Evolutionary conservation across 64 coral and sea anemone genomes (phyloP).

Genomic region (Platygyra sinensis): DNA sequence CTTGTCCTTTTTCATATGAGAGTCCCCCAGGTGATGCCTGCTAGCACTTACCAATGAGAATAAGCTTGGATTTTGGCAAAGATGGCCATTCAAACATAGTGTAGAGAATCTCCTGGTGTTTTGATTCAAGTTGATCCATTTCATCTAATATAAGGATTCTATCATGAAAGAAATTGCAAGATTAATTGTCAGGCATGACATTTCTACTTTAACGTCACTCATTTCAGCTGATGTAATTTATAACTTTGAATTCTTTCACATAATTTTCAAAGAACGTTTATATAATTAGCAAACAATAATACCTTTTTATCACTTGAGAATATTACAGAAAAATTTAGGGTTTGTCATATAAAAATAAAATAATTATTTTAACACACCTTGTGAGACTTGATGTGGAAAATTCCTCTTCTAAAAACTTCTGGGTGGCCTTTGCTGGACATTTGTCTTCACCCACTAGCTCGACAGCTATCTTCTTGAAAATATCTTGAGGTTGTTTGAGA

Average conservation of each 20-base stretch:
- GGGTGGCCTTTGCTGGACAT: slow-evolving; percentile 66
- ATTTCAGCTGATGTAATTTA: too few species aligned
- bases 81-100: slow-evolving; percentile 99
- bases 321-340: background rate
- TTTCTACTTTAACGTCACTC: too few species aligned
- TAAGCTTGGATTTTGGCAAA: slow-evolving; percentile 77
- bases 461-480: slow-evolving; percentile 88
- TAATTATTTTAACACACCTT: slow-evolving; percentile 63
- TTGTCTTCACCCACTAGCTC: slow-evolving; percentile 73
- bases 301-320: too few species aligned
- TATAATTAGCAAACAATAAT: too few species aligned
- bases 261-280: too few species aligned
- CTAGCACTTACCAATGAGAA: slow-evolving; percentile 79
- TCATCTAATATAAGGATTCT: slow-evolving; percentile 97
- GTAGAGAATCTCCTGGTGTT: slow-evolving; percentile 95
- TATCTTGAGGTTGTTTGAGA: slow-evolving; percentile 70
- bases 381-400: slow-evolving; percentile 74
- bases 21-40: too few species aligned
- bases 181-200: background rate
- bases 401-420: slow-evolving; percentile 80
- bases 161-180: background rate
- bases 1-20: too few species aligned
- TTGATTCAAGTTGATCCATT: slow-evolving; percentile 95
- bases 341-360: background rate
- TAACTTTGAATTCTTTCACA: too few species aligned